Evolutionary conservation across 2,888 invertebrate genomes (phyloP), one percentile per base, ranked within the genome.

Genomic region (Hemistola chrysoprasaria): DNA sequence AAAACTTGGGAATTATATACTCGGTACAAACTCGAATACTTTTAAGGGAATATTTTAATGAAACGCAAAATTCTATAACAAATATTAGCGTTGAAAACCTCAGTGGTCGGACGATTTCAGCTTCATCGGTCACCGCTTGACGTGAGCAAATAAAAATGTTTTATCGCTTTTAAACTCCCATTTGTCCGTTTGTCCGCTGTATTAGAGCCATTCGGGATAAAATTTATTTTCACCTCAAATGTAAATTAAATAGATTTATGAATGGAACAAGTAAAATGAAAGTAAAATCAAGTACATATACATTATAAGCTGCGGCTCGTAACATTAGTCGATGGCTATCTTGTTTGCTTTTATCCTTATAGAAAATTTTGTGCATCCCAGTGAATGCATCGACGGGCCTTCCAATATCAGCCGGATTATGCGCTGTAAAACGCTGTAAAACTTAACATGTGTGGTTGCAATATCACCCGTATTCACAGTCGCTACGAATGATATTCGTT

Each of bases 291-390:
- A 26, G 9, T 26, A 9, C 9, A 6, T 9, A 10, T 5, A 6
- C 3, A 16, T n/a, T n/a, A n/a, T 4, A 16, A 24, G 27, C 39
- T 53, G 50, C 47, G 53, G 40, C 69, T 71, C 62, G 69, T 70
- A 77, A 79, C 80, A 81, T 77, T 74, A 79, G 71, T 75, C 78
- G 79, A 85, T 81, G 78, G 79, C 75, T 80, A 87, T 85, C 88
- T 82, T 86, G 86, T 87, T 87, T 85, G 85, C 86, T 85, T 85
- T 86, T 86, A 87, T 86, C 81, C 85, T 87, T 86, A 87, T 87
- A 87, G 84, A 87, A 86, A 86, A 86, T 85, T 86, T 85, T 71
- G 85, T 85, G 83, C 84, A 86, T 85, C 77, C 77, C 79, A 74
- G 75, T 79, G 87, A 81, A 85, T 86, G 87, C 87, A 84, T 75